Evolutionary conservation across 2,113 vertebrate species (phyloP), one percentile per base, ranked within the genome.

Genomic region (Solea senegalensis): DNA sequence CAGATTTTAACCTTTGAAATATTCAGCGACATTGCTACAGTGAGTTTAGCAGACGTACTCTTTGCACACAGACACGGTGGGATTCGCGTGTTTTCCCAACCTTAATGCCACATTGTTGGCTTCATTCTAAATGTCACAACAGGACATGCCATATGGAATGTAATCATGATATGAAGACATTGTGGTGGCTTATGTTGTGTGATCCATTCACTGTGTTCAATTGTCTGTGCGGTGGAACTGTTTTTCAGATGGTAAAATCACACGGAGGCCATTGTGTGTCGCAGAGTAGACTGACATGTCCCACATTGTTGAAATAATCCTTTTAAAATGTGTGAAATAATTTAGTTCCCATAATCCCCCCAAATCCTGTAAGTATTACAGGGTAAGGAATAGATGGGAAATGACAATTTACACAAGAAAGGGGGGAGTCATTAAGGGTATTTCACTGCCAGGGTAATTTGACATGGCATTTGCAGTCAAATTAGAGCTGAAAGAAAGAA

Each of bases 241-340:
- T 86, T 82, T 81, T 81, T 76, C 56, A 76, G 80, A 79, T 74
- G 71, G 79, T 75, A 70, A 81, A 84, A 80, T 86, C 76, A 81
- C 54, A 83, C 48, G 62, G 61, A 84, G 69, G 72, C 86, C 63
- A 83, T 86, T 86, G 85, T 85, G 51, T 21, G 57, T 66, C 1
- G 43, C 15, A 3, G 44, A 68, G 66, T 54, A 78, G 75, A 82
- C 63, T 78, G 69, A 75, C 82, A 76, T 65, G 69, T 85, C 73
- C 62, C 71, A 72, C 84, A 90, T 83, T 88, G 85, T 90, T 82
- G 46, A 81, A 89, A 92, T 91, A 91, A 90, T 89, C 88, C 84
- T 66, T 88, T 91, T 89, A 90, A 87, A 90, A 87, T 85, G 81
- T 89, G 86, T 87, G 84, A 89, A 91, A 89, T 83, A 84, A 90